Percentiles rank a stretch among this genome's conserved stretches.
Conservation (phyloP, 2,888 invertebrate species). For the Cerceris rybyensis region DNA sequence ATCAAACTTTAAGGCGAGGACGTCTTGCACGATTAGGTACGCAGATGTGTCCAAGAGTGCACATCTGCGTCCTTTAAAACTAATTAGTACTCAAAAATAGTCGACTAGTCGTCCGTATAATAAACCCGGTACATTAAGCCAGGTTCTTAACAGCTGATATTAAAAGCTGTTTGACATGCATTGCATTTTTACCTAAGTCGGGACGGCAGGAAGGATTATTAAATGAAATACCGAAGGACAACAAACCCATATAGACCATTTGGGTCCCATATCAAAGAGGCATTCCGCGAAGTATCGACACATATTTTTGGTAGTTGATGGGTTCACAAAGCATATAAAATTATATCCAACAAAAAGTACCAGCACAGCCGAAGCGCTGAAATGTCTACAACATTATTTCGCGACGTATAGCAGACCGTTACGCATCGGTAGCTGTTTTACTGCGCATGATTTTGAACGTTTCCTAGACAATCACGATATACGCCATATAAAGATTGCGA, state of each 20-base stretch:
- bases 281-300: background rate
- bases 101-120: too few relatives aligned
- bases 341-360: conserved; percentile 12
- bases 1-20: too few relatives aligned
- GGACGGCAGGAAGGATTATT: conserved; percentile 1
- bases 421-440: conserved; percentile 61
- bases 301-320: conserved; percentile 11
- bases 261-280: background rate
- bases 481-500: conserved; percentile 65
- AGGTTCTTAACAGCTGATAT: too few relatives aligned
- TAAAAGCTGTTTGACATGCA: conserved; percentile 6
- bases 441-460: conserved; percentile 60
- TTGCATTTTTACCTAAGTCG: background rate
- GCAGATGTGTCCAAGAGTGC: too few relatives aligned
- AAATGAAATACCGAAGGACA: conserved; percentile 2
- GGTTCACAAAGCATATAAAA: background rate
- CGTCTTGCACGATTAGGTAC: too few relatives aligned
- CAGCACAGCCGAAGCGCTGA: conserved; percentile 44
- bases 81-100: too few relatives aligned
- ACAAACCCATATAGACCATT: conserved; percentile 19
- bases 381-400: conserved; percentile 57
- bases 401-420: conserved; percentile 41
- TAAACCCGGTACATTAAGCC: too few relatives aligned
- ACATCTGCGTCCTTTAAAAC: too few relatives aligned
- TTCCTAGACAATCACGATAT: conserved; percentile 56